Evolutionary conservation across 64 coral and sea anemone genomes (phyloP), one percentile per base, ranked within the genome.

Genomic region (Catalaphyllia jardinei): DNA sequence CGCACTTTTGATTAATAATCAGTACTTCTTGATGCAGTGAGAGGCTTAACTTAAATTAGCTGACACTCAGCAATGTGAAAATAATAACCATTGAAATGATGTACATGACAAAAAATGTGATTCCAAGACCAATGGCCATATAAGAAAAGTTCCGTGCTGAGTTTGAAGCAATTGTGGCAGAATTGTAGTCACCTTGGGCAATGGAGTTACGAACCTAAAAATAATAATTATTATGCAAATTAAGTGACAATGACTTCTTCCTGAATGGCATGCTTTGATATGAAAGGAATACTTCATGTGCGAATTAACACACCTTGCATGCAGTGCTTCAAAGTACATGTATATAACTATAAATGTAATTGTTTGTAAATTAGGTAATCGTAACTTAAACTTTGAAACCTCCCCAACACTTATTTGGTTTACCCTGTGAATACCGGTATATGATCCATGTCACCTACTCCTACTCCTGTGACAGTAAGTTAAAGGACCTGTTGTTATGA

Each of bases 141-240:
- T 87, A 79, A 1, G 94, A 71, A 54, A 89, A 79, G 0, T 62
- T 96, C 16, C 90, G 90, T 24, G 90, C 90, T 27, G 86, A 89
- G 25, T 76, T 33, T 11, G 94, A 96, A 31, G 94, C 94, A 38
- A 67, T 67, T 50, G 71, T 79, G 31, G 94, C 94, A 86, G 94
- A 59, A 17, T 67, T 67, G 76, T 67, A 73, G 54, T 96, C 94
- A 59, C 90, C 87, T 67, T 87, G 69, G 29, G 94, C 79, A 13
- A 59, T 71, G 1, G 90, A 75, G 57, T 42, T 93, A 8, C 73
- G 78, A 28, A 96, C 94, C 94, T 96, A 52, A 39, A 90, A 71
- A 67, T 12, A 57, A 57, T n/a, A n/a, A n/a, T n/a, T n/a, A n/a
- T 57, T 16, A 52, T 15, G 19, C 18, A 80, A 74, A 61, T n/a